These are phyloP conservation scores for Rhabdornis inornatus DNA, from an alignment of 2,113 vertebrate genomes.

Conservation along the genomic window DNA sequence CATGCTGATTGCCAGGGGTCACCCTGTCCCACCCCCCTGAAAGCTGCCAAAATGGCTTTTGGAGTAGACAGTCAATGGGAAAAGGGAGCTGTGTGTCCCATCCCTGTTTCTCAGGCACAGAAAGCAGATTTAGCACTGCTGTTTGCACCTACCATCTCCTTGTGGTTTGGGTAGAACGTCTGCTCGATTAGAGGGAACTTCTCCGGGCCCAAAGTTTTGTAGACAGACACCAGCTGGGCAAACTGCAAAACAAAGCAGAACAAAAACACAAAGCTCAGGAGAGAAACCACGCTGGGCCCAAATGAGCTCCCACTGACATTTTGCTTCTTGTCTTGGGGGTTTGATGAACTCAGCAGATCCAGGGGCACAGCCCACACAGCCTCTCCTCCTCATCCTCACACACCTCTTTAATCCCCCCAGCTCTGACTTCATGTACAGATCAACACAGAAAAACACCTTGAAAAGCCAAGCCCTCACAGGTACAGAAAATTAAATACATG, in stretches of 20 bases:
- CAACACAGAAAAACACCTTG: background rate
- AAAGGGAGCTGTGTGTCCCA: background rate
- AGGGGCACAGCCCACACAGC: background rate
- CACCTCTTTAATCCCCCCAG: background rate
- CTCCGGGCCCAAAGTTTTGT: conserved; percentile 87
- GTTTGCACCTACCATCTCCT: conserved; percentile 89
- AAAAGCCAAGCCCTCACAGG: background rate
- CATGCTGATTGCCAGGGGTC: background rate
- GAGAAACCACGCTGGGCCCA: background rate
- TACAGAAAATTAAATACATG: background rate
- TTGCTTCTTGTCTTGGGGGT: background rate
- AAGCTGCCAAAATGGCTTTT: background rate
- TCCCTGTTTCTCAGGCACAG: background rate
- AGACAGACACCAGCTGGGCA: conserved; percentile 89
- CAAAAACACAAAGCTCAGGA: background rate
- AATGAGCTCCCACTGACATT: background rate
- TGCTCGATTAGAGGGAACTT: conserved; percentile 97
- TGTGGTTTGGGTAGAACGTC: conserved; percentile 96
- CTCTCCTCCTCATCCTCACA: no score
- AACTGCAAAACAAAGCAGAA: conserved; percentile 82
- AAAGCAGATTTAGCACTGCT: background rate
- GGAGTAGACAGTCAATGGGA: background rate
- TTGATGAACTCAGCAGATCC: background rate
- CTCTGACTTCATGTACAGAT: background rate
- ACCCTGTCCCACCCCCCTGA: background rate